Conservation (phyloP, 2,888 invertebrate genomes). For the Sphinx pinastri region DNA sequence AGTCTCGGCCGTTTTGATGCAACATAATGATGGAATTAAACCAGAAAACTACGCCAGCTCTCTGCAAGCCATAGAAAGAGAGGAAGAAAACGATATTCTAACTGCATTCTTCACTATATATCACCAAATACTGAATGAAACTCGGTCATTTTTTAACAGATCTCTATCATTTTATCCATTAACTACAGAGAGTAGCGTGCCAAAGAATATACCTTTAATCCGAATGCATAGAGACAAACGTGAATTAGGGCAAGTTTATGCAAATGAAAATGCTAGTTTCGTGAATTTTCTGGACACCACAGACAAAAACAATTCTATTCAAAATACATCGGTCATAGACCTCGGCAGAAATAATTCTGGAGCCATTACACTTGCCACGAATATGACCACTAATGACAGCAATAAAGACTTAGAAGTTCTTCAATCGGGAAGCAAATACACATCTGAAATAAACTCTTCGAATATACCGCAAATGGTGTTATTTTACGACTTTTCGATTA, state of each 20-base stretch:
- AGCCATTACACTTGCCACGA: background rate
- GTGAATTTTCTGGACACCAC: slow-evolving; percentile 37
- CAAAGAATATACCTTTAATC: slow-evolving; percentile 39
- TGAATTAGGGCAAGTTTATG: slow-evolving; percentile 38
- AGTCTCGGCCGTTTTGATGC: slow-evolving; percentile 59
- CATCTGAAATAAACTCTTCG: slow-evolving; percentile 37
- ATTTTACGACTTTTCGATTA: slow-evolving; percentile 57
- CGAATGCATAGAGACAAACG: slow-evolving; percentile 59
- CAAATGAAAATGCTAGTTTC: slow-evolving; percentile 27
- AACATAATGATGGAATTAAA: slow-evolving; percentile 68
- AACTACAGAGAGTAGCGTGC: slow-evolving; percentile 34
- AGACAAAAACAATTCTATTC: slow-evolving; percentile 7
- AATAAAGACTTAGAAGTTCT: background rate
- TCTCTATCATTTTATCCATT: slow-evolving; percentile 42
- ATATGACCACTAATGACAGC: background rate
- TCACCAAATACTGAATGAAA: slow-evolving; percentile 58
- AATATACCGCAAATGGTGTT: slow-evolving; percentile 52
- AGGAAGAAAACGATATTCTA: slow-evolving; percentile 59
- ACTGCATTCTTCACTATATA: slow-evolving; percentile 53
- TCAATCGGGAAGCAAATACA: background rate
- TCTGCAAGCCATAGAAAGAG: slow-evolving; percentile 55
- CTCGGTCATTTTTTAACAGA: slow-evolving; percentile 53
- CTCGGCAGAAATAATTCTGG: background rate
- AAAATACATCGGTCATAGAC: background rate
- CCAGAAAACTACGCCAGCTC: slow-evolving; percentile 56